These are phyloP conservation scores for Rotaria sp. DNA, from an alignment of 2,888 invertebrate species.

Conservation along the genomic window DNA sequence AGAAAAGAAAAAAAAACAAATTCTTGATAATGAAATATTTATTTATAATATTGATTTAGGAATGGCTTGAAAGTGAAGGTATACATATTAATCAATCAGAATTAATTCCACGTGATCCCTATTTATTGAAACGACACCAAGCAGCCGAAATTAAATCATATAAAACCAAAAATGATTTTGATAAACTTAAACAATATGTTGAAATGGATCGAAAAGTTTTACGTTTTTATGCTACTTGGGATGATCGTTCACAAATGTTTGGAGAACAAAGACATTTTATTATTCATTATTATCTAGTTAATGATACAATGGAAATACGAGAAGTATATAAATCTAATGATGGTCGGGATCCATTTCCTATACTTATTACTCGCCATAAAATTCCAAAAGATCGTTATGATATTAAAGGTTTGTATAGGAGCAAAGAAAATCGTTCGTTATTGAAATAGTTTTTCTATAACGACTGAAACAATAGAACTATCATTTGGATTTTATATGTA, in stretches of 20 bases:
- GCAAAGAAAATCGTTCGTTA: not conserved
- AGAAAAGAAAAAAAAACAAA: not conserved
- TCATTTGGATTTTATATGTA: no score
- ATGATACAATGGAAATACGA: constrained; percentile 72
- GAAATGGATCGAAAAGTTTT: constrained; percentile 73
- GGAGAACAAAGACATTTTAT: constrained; percentile 61
- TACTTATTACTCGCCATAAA: constrained; percentile 68
- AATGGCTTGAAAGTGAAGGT: constrained; percentile 76
- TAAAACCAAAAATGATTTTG: constrained; percentile 55
- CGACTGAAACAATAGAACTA: no score
- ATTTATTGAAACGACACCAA: constrained; percentile 54
- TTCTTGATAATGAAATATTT: no score
- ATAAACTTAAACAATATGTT: constrained; percentile 66
- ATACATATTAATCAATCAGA: constrained; percentile 68
- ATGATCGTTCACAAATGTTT: constrained; percentile 56
- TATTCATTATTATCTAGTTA: constrained; percentile 71
- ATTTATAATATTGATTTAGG: constrained; percentile 56
- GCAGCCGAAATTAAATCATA: constrained; percentile 49
- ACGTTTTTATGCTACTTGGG: constrained; percentile 58
- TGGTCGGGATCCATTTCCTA: constrained; percentile 70
- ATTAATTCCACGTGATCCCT: constrained; percentile 68
- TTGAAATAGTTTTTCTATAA: no score
- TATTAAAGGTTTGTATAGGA: constrained; percentile 42
- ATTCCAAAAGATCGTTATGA: constrained; percentile 69
- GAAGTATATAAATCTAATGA: constrained; percentile 68